Evolutionary conservation across 92 coral and sea anemone genomes (phyloP).

Genomic region (Paragorgia papillata): DNA sequence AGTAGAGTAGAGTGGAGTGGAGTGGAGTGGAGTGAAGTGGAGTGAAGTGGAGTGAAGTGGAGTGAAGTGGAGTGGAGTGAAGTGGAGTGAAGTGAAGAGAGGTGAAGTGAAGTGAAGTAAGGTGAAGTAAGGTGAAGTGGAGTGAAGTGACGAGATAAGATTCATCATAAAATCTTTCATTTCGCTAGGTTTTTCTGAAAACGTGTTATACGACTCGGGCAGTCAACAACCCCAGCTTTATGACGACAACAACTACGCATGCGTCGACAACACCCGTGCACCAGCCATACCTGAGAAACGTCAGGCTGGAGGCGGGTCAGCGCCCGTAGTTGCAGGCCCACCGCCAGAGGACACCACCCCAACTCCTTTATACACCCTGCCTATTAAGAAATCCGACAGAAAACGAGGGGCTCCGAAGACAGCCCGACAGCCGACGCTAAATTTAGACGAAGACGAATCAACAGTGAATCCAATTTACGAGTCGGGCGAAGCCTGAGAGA

Average conservation of each 20-base stretch:
- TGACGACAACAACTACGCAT: constrained; percentile 29
- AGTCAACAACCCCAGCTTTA: background rate
- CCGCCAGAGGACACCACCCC: background rate
- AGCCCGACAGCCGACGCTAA: constrained; percentile 9
- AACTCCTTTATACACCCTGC: constrained; percentile 1
- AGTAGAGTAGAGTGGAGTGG: too few species aligned
- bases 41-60: too few species aligned
- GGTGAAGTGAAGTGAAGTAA: too few species aligned
- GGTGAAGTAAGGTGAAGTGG: too few species aligned
- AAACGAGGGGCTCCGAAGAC: background rate
- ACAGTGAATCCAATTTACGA: constrained; percentile 11
- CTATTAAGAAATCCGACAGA: constrained; percentile 7
- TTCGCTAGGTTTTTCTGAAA: constrained; percentile 9
- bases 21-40: too few species aligned
- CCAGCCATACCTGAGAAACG: background rate
- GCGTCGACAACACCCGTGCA: background rate
- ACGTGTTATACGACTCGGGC: constrained; percentile 18
- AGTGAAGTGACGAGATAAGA: too few species aligned
- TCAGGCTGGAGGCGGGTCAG: background rate
- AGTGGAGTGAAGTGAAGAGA: too few species aligned
- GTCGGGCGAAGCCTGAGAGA: background rate
- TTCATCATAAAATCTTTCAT: background rate
- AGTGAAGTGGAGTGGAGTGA: too few species aligned
- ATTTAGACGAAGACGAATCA: background rate
- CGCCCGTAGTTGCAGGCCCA: background rate